A percentile compares a stretch with the other conserved stretches of the same genome.
Conservation (phyloP, 1,140 invertebrate species). For the Drosophila jambulina region DNA sequence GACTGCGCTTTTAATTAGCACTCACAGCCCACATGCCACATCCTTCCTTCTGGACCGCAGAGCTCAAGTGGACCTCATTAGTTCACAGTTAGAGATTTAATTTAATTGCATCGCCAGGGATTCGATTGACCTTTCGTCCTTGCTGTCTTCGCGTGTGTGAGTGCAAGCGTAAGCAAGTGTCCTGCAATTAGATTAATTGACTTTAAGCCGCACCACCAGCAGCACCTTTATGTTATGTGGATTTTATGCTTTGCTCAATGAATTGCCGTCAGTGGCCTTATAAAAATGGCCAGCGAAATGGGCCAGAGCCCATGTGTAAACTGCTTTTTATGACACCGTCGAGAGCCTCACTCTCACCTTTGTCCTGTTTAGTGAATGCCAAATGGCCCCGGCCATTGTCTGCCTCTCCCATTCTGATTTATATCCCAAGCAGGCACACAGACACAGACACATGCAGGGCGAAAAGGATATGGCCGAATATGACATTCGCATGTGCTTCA, state of each 20-base stretch:
- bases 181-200: constrained; percentile 77
- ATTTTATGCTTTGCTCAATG: constrained; percentile 31
- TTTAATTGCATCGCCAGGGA: constrained; percentile 65
- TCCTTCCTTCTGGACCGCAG: constrained; percentile 29
- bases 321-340: constrained; percentile 69
- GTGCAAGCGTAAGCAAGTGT: constrained; percentile 22
- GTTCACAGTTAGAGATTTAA: constrained; percentile 66
- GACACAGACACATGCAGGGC: background rate
- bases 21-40: constrained; percentile 11
- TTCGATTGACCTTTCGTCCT: constrained; percentile 55
- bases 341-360: constrained; percentile 53
- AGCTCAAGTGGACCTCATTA: constrained; percentile 67
- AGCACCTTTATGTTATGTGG: constrained; percentile 20
- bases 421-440: constrained; percentile 36
- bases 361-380: constrained; percentile 46
- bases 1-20: constrained; percentile 60
- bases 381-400: constrained; percentile 72
- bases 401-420: constrained; percentile 68
- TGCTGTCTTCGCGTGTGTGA: constrained; percentile 29
- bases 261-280: constrained; percentile 70
- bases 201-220: constrained; percentile 22
- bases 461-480: constrained; percentile 26
- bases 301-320: constrained; percentile 55
- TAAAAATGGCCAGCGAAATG: constrained; percentile 68
- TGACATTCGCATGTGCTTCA: constrained; percentile 40